phyloP scores from a whole-genome alignment of 2,888 invertebrate species.

The Cephus spinipes region DNA sequence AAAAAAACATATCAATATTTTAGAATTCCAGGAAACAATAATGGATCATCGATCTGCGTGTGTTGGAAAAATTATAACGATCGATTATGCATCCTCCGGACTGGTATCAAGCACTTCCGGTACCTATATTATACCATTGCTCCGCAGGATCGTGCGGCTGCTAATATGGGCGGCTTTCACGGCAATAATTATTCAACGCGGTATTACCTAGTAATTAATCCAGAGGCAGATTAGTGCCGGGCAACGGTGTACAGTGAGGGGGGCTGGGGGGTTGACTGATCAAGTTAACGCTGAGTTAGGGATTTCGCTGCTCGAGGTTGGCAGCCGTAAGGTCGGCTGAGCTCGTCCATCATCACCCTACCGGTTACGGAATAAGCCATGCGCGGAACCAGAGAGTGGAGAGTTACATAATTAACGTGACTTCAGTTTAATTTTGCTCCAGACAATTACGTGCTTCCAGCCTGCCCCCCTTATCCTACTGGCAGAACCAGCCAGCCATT shows the following conservation, averaged over 20 bases:
- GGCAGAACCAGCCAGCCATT: constrained; percentile 12
- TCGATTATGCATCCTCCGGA: not conserved
- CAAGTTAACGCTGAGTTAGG: constrained; percentile 64
- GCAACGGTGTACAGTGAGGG: constrained; percentile 45
- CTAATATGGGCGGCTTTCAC: not conserved
- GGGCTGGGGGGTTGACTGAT: constrained; percentile 61
- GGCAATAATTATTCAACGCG: constrained; percentile 53
- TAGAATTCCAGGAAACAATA: not conserved
- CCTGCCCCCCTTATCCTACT: not conserved
- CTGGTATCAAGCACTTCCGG: not conserved
- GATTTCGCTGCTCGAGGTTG: constrained; percentile 61
- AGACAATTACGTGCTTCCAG: constrained; percentile 52
- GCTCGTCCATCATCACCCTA: constrained; percentile 58
- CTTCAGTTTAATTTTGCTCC: constrained; percentile 64
- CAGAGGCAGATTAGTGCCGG: constrained; percentile 59
- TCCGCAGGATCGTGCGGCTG: not conserved
- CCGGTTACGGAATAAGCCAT: constrained; percentile 43
- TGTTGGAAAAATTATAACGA: not conserved
- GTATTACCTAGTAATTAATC: constrained; percentile 62
- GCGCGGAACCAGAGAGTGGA: constrained; percentile 43
- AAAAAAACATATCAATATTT: not conserved
- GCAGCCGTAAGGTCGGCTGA: constrained; percentile 51
- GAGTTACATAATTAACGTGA: constrained; percentile 64
- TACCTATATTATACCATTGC: not conserved
- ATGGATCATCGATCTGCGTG: not conserved